Evolutionary conservation across 2,888 invertebrate genomes (phyloP).

Genomic region (Drosophila macrospina): DNA sequence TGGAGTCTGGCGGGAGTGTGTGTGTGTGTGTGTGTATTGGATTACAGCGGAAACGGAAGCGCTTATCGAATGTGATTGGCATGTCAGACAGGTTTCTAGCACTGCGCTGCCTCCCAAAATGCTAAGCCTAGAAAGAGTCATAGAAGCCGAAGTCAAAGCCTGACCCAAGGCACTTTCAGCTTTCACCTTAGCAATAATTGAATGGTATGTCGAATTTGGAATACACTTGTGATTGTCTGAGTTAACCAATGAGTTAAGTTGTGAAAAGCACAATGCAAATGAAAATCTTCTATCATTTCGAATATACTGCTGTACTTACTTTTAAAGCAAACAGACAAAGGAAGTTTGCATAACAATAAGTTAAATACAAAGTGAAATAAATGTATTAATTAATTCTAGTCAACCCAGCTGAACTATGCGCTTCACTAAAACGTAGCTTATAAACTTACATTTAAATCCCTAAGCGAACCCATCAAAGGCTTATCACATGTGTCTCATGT

Average conservation of each 20-base stretch:
- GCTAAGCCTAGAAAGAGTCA: background rate
- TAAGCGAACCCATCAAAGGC: conserved; percentile 3
- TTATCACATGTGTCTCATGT: conserved; percentile 24
- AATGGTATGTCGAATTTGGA: background rate
- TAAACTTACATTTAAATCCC: conserved; percentile 1
- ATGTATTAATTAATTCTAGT: too few species aligned
- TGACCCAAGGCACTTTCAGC: conserved; percentile 17
- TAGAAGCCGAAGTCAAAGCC: conserved; percentile 21
- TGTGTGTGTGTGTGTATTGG: conserved; percentile 37
- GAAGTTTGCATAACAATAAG: too few species aligned
- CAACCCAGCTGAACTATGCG: too few species aligned
- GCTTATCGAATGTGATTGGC: conserved; percentile 33
- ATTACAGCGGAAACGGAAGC: conserved; percentile 63
- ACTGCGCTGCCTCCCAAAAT: background rate
- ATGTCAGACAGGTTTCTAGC: conserved; percentile 40
- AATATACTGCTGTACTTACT: too few species aligned
- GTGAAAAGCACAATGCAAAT: too few species aligned
- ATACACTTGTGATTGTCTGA: conserved; percentile 6
- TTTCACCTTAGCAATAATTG: background rate
- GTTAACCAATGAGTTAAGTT: too few species aligned
- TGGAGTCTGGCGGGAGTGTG: conserved; percentile 24
- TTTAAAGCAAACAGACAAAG: too few species aligned
- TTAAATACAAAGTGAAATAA: too few species aligned
- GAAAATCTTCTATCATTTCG: too few species aligned
- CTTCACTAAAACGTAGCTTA: too few species aligned